These are phyloP conservation scores for Perizoma flavofasciatum DNA, from an alignment of 2,888 invertebrate genomes.

Conservation along the genomic window DNA sequence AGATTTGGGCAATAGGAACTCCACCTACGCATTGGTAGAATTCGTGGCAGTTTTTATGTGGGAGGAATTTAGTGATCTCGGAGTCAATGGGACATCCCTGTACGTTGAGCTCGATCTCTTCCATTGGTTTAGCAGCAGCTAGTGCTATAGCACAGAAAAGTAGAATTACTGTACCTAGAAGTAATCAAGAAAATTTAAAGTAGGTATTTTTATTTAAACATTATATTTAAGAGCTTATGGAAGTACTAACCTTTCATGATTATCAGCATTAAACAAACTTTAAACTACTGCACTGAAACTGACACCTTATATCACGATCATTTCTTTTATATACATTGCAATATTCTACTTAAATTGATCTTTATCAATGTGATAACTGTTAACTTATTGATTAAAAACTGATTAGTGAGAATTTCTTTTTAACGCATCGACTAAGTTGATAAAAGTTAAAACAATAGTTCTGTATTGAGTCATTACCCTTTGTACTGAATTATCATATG, in stretches of 20 bases:
- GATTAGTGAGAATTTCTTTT: conserved; percentile 29
- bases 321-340: conserved; percentile 18
- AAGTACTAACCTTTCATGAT: conserved; percentile 32
- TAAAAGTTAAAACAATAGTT: conserved; percentile 6
- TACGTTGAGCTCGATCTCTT: conserved; percentile 18
- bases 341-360: conserved; percentile 19
- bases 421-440: conserved; percentile 15
- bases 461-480: too few species aligned
- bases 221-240: too few species aligned
- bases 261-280: neutral
- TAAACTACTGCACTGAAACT: conserved; percentile 22
- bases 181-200: neutral
- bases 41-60: conserved; percentile 31
- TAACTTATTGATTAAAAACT: conserved; percentile 15
- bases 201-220: too few species aligned
- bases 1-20: conserved; percentile 6
- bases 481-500: too few species aligned
- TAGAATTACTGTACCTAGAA: conserved; percentile 27
- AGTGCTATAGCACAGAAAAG: conserved; percentile 26
- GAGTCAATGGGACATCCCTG: conserved; percentile 25
- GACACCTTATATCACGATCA: neutral
- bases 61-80: conserved; percentile 9
- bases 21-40: conserved; percentile 31
- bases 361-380: conserved; percentile 30
- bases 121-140: conserved; percentile 16